These are phyloP conservation scores for Tetranychus truncatus DNA, from an alignment of 2,888 invertebrate species.

Conservation along the genomic window DNA sequence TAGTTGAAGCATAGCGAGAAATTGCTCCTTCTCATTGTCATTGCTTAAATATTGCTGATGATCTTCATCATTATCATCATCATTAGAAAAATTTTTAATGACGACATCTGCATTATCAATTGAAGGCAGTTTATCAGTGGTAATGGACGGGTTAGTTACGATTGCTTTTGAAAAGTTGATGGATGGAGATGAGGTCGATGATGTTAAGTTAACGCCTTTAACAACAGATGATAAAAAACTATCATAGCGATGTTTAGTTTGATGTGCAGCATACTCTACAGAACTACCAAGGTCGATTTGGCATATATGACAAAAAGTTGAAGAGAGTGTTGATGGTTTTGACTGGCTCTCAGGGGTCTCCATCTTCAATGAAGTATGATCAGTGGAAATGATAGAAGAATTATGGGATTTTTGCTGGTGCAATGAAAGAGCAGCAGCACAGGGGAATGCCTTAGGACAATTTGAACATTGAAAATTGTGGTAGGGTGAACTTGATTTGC, in stretches of 20 bases:
- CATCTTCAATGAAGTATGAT: too few relatives aligned
- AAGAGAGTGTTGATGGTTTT: not conserved
- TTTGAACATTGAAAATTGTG: slow-evolving; percentile 32
- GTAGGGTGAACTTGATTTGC: slow-evolving; percentile 30
- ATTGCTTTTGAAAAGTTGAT: not conserved
- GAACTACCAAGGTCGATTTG: slow-evolving; percentile 45
- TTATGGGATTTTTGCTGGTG: slow-evolving; percentile 27
- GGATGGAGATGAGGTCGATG: not conserved
- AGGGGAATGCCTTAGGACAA: slow-evolving; percentile 34
- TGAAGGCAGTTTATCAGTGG: not conserved
- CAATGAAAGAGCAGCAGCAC: slow-evolving; percentile 31
- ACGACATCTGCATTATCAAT: not conserved
- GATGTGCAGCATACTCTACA: slow-evolving; percentile 29
- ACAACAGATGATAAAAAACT: not conserved
- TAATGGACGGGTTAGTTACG: not conserved
- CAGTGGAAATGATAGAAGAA: too few relatives aligned
- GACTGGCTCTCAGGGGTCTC: not conserved
- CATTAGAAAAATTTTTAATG: not conserved
- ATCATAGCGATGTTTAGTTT: slow-evolving; percentile 23
- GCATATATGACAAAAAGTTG: slow-evolving; percentile 31
- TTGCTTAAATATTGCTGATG: not conserved
- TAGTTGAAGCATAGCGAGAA: slow-evolving; percentile 59
- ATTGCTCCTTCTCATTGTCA: slow-evolving; percentile 45
- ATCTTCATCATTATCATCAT: not conserved
- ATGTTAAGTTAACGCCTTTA: not conserved